Evolutionary conservation across 2,113 vertebrate genomes (phyloP), one percentile per base, ranked within the genome.

Genomic region (Lepus timidus): DNA sequence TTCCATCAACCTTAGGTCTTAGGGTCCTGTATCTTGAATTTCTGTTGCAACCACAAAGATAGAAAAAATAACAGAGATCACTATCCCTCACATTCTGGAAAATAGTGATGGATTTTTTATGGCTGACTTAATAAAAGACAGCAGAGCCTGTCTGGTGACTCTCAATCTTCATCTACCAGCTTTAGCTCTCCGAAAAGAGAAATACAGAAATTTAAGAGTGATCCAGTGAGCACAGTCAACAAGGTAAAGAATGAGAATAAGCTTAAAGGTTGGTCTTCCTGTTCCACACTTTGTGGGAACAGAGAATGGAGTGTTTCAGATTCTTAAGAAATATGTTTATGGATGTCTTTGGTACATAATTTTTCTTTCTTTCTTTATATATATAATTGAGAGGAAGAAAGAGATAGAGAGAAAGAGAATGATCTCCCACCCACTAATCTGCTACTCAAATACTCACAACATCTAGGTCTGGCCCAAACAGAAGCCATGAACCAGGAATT

Each of bases 21-120:
- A 91, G 52, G 19, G 22, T 76, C 39, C 71, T 71, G 1, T 10
- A n/a, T 86, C 44, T 94, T 1, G 9, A 82, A 96, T 84, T 92
- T 95, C 94, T 86, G 52, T 33, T 22, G 44, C 94, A 94, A 94
- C 51, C 52, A 83, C 70, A 96, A 78, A 95, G 70, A 90, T 73
- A 20, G 44, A 55, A 73, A 83, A 93, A 94, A 84, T 79, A 84
- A 74, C 25, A 74, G 36, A 0, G 1, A 88, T 84, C 31, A 13
- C 55, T 51, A 6, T 39, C n/a, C 51, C 10, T 88, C 31, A 70
- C 39, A 83, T 44, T 75, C 27, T 88, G 44, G 80, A 83, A 25
- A 92, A 27, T 39, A 8, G 36, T 25, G 52, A 80, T 71, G 7
- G 58, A 75, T 55, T 44, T 39, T 88, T 85, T 20, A 0, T 29